phyloP scores from a whole-genome alignment of 2,888 invertebrate species.

The Dryobotodes eremita region DNA sequence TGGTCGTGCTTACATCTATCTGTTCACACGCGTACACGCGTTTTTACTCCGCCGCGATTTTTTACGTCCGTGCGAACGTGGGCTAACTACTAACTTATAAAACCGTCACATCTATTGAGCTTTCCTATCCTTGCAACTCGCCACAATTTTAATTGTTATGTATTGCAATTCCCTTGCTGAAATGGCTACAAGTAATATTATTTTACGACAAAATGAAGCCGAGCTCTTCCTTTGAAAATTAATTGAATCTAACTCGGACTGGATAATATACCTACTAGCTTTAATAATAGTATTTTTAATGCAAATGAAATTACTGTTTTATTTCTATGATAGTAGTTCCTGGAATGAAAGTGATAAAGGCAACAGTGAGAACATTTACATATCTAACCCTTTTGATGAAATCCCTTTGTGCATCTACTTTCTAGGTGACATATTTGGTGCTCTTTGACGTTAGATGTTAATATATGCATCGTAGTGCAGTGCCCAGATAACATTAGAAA shows the following conservation, averaged over 20 bases:
- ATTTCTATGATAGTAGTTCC: neutral
- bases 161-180: neutral
- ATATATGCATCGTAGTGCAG: neutral
- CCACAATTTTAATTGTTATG: conserved; percentile 6
- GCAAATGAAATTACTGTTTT: conserved; percentile 13
- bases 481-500: neutral
- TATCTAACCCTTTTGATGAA: neutral
- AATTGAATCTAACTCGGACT: conserved; percentile 10
- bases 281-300: conserved; percentile 20
- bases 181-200: conserved; percentile 21
- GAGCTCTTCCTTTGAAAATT: conserved; percentile 34
- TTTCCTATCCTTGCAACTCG: conserved; percentile 1
- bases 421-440: neutral
- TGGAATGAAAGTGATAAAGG: neutral
- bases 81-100: conserved; percentile 2
- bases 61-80: too few species aligned
- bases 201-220: conserved; percentile 15
- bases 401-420: neutral
- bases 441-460: neutral
- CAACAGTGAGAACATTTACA: conserved; percentile 11
- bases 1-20: too few species aligned
- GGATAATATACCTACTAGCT: conserved; percentile 1
- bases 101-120: neutral
- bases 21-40: too few species aligned
- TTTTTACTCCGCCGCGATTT: too few species aligned